These are phyloP conservation scores for Ladona fulva DNA, from an alignment of 1,140 invertebrate genomes.

Conservation along the genomic window DNA sequence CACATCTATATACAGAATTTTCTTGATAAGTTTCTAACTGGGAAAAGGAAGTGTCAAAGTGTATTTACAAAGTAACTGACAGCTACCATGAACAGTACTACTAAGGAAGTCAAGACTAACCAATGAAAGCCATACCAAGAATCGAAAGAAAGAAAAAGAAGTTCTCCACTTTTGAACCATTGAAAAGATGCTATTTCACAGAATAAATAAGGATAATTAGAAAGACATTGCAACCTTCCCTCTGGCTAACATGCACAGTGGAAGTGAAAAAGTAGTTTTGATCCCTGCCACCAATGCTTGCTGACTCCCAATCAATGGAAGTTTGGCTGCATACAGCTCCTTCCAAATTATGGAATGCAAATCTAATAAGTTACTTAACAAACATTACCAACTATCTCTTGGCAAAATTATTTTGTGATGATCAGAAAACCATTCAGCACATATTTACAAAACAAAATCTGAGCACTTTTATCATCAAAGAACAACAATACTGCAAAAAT, in stretches of 20 bases:
- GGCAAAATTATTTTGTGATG: neutral
- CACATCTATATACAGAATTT: neutral
- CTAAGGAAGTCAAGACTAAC: neutral
- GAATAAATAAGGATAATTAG: neutral
- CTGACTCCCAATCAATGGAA: neutral
- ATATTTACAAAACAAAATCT: neutral
- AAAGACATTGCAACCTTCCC: constrained; percentile 4
- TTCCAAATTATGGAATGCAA: constrained; percentile 7
- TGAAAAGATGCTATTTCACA: neutral
- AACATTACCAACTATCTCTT: constrained; percentile 1
- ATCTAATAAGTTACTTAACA: constrained; percentile 8
- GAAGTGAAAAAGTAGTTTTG: neutral
- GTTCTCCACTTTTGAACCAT: neutral
- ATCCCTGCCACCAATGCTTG: neutral
- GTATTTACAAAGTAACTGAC: neutral
- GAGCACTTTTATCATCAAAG: neutral
- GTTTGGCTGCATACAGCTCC: neutral
- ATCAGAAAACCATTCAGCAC: constrained; percentile 6
- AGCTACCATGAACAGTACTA: neutral
- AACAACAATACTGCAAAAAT: neutral
- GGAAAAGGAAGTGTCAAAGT: neutral
- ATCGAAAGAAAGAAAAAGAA: neutral
- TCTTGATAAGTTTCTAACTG: neutral
- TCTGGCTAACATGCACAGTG: neutral
- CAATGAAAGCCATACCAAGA: neutral